Conservation (phyloP, 2,113 vertebrate genomes). For the Macroglossus sobrinus region DNA sequence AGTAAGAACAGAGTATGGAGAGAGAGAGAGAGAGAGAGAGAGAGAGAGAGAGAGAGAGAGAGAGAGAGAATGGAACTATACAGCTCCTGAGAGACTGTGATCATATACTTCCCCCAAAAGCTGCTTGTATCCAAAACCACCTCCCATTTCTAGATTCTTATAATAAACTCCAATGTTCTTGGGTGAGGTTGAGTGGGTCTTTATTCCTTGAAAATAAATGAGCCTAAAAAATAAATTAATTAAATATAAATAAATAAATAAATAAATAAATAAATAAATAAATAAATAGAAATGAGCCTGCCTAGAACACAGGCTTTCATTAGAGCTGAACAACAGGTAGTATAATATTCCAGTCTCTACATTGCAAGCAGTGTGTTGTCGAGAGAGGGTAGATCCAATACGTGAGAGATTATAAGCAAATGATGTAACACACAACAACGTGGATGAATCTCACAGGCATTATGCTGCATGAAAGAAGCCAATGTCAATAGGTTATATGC, state of each 20-base stretch:
- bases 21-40: neutral
- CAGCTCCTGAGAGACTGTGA: neutral
- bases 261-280: too few relatives aligned
- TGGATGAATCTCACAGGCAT: neutral
- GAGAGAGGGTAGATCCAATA: neutral
- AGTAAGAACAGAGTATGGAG: neutral
- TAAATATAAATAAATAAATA: too few relatives aligned
- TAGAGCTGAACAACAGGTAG: neutral
- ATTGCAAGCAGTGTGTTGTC: neutral
- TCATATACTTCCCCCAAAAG: neutral
- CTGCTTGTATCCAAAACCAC: neutral
- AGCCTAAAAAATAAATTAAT: neutral
- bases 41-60: neutral
- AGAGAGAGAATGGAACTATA: neutral
- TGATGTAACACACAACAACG: neutral
- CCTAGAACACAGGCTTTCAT: conserved; percentile 8
- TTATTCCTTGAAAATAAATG: conserved; percentile 30
- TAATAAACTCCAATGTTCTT: neutral
- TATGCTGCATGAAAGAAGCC: conserved; percentile 42
- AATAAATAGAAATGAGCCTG: conserved; percentile 20
- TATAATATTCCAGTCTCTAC: neutral
- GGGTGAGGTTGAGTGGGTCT: neutral
- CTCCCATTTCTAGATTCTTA: neutral
- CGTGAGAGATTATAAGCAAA: neutral
- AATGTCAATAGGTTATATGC: neutral